Base-by-base conservation (phyloP, 1,140 invertebrate species). In the Halictus rubicundus region DNA sequence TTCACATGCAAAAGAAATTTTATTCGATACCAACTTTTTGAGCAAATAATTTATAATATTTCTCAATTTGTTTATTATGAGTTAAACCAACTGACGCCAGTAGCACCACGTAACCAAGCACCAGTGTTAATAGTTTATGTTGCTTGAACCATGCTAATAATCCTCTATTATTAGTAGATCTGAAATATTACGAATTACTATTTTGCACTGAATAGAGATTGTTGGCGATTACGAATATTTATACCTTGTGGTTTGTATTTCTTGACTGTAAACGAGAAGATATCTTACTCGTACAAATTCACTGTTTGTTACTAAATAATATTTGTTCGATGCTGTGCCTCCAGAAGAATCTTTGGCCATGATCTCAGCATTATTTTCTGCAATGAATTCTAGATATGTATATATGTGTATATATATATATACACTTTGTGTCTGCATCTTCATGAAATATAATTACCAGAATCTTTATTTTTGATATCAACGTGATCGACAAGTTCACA, bases 401-500 rank as follows among this genome's bases (percentile, higher is more conserved):
- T 54, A 61, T 61, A 75, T 27, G 71, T 1, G 39, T 9, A 42
- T 42, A 42, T 8, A 42, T 42, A 0, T 46, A 1, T 19, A 14
- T 32, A 46, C 8, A 63, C 66, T 32, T 25, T 32, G 19, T 39
- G n/a, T 32, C 37, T 52, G 6, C 8, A 6, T 54, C 52, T 10
- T 54, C 4, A 54, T 23, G 3, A 25, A 2, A 32, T 27, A 10
- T 16, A 59, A 37, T 88, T 88, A 93, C 92, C 84, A 70, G 88
- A 86, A 81, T 92, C 90, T 78, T 90, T 89, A 81, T 85, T 83
- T 81, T 93, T 93, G 23, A 93, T 87, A 79, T 96, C 94, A 14
- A 95, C 94, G 87, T 96, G 95, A 90, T 96, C 94, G 71, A 97
- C 95, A 82, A 97, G 93, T 94, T 97, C 95, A 93, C 97, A 96